Evolutionary conservation across 2,113 vertebrate genomes (phyloP).

Genomic region (Mormyrus lacerda): DNA sequence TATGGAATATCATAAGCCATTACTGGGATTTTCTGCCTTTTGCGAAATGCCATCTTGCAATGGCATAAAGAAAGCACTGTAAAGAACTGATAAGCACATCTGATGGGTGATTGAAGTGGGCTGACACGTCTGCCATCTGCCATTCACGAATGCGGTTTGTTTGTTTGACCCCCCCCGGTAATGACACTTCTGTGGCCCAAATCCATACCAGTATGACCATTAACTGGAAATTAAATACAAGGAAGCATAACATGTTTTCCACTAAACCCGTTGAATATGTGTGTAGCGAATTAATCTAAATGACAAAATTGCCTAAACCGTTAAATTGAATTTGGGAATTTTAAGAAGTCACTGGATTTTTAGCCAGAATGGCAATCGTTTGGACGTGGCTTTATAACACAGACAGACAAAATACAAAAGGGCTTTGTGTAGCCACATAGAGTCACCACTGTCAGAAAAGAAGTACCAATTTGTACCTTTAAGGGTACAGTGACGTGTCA

Average conservation of each 20-base stretch:
- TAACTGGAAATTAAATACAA: slow-evolving; percentile 26
- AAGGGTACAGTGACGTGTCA: background rate
- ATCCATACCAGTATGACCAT: slow-evolving; percentile 28
- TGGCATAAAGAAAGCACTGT: background rate
- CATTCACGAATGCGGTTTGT: background rate
- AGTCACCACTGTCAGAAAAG: background rate
- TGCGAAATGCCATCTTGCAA: background rate
- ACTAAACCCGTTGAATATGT: slow-evolving; percentile 28
- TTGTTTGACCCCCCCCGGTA: background rate
- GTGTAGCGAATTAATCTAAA: slow-evolving; percentile 35
- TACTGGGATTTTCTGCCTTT: background rate
- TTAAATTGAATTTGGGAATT: slow-evolving; percentile 38
- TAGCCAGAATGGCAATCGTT: slow-evolving; percentile 30
- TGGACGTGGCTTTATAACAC: slow-evolving; percentile 23
- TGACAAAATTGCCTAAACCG: slow-evolving; percentile 25
- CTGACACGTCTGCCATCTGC: background rate
- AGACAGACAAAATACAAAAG: slow-evolving; percentile 6
- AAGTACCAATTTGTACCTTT: background rate
- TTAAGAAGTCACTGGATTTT: slow-evolving; percentile 26
- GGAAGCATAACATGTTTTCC: slow-evolving; percentile 23
- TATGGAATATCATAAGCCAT: background rate
- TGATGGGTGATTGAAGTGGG: background rate
- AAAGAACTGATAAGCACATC: background rate
- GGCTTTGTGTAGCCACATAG: slow-evolving; percentile 29
- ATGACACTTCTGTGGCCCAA: background rate